Evolutionary conservation across 2,888 invertebrate species (phyloP).

Genomic region (Aphidius colemani): DNA sequence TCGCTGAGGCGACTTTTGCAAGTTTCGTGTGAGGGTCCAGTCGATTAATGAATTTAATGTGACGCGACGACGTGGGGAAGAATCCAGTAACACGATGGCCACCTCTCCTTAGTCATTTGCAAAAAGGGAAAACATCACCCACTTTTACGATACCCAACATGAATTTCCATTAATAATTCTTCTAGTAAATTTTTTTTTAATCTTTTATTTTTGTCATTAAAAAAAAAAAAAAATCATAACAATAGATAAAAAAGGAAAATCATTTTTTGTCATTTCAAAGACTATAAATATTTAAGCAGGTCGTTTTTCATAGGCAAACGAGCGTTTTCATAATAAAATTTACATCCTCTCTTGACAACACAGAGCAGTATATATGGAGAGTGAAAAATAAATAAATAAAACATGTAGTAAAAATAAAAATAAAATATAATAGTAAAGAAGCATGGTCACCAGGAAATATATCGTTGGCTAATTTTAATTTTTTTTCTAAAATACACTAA

Average conservation of each 20-base stretch:
- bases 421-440: constrained; percentile 9
- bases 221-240: too few relatives aligned
- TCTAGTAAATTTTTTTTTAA: constrained; percentile 25
- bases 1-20: constrained; percentile 21
- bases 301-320: constrained; percentile 47
- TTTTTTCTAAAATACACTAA: constrained; percentile 12
- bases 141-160: constrained; percentile 35
- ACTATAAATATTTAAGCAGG: constrained; percentile 51
- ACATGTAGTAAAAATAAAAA: constrained; percentile 1
- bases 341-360: constrained; percentile 28
- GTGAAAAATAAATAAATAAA: not conserved
- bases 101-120: constrained; percentile 36
- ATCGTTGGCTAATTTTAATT: constrained; percentile 22
- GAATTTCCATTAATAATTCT: constrained; percentile 51
- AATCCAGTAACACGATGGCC: constrained; percentile 25
- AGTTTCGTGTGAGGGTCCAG: constrained; percentile 23
- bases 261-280: constrained; percentile 32
- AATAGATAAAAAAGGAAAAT: too few relatives aligned
- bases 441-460: constrained; percentile 12
- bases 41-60: constrained; percentile 41
- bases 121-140: constrained; percentile 13
- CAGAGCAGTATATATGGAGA: constrained; percentile 8
- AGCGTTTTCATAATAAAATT: constrained; percentile 39
- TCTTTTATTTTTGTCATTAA: constrained; percentile 18
- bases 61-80: constrained; percentile 26